Conservation (phyloP, 2,113 vertebrate species). For the Bothrops jararaca region DNA sequence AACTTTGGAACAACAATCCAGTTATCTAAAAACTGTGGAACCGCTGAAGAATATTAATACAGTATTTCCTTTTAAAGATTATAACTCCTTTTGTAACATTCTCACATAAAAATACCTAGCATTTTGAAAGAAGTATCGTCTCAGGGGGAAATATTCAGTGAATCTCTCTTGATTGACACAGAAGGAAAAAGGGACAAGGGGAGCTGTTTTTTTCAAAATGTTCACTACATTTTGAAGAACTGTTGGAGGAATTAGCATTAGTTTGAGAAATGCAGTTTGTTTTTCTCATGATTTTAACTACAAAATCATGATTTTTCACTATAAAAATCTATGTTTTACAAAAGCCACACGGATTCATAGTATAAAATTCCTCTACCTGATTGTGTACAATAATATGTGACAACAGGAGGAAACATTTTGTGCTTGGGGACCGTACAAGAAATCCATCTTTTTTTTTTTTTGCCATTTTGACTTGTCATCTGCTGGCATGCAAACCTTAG, state of each 20-base stretch:
- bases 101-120: conserved; percentile 76
- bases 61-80: conserved; percentile 61
- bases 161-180: conserved; percentile 60
- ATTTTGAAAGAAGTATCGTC: conserved; percentile 66
- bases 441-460: background rate
- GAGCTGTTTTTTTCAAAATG: conserved; percentile 17
- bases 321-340: conserved; percentile 5
- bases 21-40: conserved; percentile 65
- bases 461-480: no score
- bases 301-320: conserved; percentile 21
- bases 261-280: conserved; percentile 26
- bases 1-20: conserved; percentile 53
- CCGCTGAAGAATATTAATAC: conserved; percentile 58
- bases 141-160: conserved; percentile 65
- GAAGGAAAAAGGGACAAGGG: conserved; percentile 34
- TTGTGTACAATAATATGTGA: background rate
- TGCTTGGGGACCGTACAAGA: background rate
- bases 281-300: conserved; percentile 2
- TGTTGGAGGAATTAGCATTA: no score
- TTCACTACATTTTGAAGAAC: background rate
- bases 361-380: background rate
- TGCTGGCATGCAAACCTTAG: background rate
- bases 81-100: conserved; percentile 63
- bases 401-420: background rate
- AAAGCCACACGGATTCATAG: background rate